These are phyloP conservation scores for Brachionus koreanus DNA, from an alignment of 1,140 invertebrate species.

Conservation along the genomic window DNA sequence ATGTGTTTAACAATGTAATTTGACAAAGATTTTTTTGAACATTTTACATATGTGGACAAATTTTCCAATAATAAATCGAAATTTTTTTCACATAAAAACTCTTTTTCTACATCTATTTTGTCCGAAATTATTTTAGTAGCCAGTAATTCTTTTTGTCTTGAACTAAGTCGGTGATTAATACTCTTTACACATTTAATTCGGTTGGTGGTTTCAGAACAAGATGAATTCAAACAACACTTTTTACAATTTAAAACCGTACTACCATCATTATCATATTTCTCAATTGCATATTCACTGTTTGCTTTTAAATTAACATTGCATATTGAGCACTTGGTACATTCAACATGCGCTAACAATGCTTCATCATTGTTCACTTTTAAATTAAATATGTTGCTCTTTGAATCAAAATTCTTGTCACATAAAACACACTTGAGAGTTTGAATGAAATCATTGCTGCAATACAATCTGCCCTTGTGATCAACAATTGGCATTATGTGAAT, in stretches of 20 bases:
- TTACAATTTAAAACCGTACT: neutral
- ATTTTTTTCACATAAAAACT: neutral
- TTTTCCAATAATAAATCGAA: neutral
- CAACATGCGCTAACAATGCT: neutral
- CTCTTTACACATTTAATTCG: neutral
- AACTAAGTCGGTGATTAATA: neutral
- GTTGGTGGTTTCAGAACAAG: neutral
- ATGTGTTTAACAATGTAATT: constrained; percentile 23
- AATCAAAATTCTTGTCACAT: neutral
- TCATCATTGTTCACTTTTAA: neutral
- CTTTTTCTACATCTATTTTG: neutral
- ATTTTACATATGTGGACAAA: neutral
- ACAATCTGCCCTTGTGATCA: neutral
- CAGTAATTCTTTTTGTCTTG: constrained; percentile 38
- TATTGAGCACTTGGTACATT: neutral
- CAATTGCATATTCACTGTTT: neutral
- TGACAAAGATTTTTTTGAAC: constrained; percentile 19
- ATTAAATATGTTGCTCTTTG: neutral
- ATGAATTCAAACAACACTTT: neutral
- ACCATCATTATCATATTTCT: neutral
- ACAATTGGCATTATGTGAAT: neutral
- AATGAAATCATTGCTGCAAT: neutral
- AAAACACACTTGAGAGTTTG: neutral
- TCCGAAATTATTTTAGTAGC: neutral
- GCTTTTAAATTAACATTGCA: neutral